A percentile compares a stretch with the other conserved stretches of the same genome.
These are phyloP conservation scores for Pan troglodytes DNA, from an alignment of 2,113 vertebrate species.

Conservation along the genomic window DNA sequence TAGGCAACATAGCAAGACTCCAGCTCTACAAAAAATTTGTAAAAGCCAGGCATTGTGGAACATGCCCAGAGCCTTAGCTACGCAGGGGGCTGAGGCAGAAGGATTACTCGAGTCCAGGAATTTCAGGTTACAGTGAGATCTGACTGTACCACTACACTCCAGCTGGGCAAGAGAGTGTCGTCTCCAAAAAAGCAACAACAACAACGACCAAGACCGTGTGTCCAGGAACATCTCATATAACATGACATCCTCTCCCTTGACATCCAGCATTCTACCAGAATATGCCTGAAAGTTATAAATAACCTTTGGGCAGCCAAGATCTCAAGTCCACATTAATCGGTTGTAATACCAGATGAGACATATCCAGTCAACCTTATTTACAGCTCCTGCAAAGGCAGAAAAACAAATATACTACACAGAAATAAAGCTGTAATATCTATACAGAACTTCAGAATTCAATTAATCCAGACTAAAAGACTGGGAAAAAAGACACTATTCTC, in stretches of 20 bases:
- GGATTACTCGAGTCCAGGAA: too few relatives aligned
- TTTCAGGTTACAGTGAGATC: too few relatives aligned
- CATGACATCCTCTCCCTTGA: neutral
- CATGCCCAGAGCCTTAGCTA: too few relatives aligned
- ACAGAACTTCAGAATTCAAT: slow-evolving; percentile 23
- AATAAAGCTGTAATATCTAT: neutral
- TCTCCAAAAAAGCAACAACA: too few relatives aligned
- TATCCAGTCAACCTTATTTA: slow-evolving; percentile 40
- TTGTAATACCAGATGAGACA: slow-evolving; percentile 9
- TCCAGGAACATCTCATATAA: neutral
- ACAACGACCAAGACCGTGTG: neutral
- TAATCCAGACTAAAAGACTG: neutral
- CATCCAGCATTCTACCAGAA: neutral
- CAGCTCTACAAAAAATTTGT: too few relatives aligned
- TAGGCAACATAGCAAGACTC: too few relatives aligned
- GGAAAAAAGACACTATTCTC: neutral
- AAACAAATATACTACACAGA: slow-evolving; percentile 22
- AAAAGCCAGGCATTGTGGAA: too few relatives aligned
- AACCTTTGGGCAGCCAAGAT: neutral
- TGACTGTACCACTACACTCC: too few relatives aligned
- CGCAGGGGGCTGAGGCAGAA: too few relatives aligned
- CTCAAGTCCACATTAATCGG: slow-evolving; percentile 1
- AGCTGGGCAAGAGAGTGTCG: too few relatives aligned
- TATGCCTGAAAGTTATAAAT: neutral
- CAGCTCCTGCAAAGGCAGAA: slow-evolving; percentile 8